Evolutionary conservation across 2,797 vertebrate genomes (phyloP), one percentile per base, ranked within the genome.

Genomic region (Amniataba percoides): DNA sequence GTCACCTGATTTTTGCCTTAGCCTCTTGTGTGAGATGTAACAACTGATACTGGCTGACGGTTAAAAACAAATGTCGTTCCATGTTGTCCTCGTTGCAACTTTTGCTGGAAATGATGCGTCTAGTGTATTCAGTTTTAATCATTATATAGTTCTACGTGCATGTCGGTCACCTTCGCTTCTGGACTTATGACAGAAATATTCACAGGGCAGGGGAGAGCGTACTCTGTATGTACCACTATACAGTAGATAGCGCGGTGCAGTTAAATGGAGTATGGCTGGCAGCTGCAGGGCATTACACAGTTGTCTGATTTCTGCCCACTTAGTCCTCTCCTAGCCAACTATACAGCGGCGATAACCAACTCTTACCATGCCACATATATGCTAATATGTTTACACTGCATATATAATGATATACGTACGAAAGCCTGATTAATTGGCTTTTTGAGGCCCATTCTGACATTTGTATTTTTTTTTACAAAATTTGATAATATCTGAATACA

Each of bases 241-340:
- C 23, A 42, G 14, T 60, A 27, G 10, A 51, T 27, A 53, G 36
- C 27, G 34, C 31, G 19, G 16, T 64, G 49, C 43, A 51, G 74
- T 48, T 23, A 67, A 77, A 74, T 64, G 66, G 48, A 75, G 48
- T 64, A 66, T 60, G 55, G 27, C 75, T 82, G 62, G 57, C 77
- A 76, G 76, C 78, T 77, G 62, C 51, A 70, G 84, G 83, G 74
- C 67, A 82, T 60, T 43, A 79, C 55, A 74, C 76, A 80, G 65
- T 53, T 63, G 71, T 72, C 72, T 80, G 66, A 84, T 63, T 63
- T 36, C 57, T 49, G 55, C 76, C 71, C 65, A n/a, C 65, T 80
- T 48, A 57, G 68, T 74, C 57, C 65, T 77, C 65, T 66, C 34
- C 51, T 53, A n/a, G 49, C 31, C 43, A 60, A 60, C 34, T 52